Percentiles rank a stretch among this genome's conserved stretches.
These are phyloP conservation scores for Nematolebias whitei DNA, from an alignment of 2,113 vertebrate species.

Conservation along the genomic window DNA sequence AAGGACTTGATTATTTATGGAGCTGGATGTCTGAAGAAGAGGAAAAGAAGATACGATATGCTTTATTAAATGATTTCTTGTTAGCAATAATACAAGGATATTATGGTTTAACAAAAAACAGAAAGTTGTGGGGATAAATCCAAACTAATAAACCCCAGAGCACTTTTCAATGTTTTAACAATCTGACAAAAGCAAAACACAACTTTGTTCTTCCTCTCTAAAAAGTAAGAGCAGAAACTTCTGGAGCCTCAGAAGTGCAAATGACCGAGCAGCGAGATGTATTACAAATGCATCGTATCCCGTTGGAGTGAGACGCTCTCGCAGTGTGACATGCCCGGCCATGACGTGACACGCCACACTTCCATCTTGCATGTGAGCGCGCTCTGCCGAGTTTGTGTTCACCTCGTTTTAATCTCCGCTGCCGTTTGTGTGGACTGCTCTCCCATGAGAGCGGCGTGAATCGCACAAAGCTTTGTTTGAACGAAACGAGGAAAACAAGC, in stretches of 20 bases:
- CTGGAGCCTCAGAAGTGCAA: neutral
- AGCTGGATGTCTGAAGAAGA: slow-evolving; percentile 70
- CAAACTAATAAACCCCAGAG: slow-evolving; percentile 6
- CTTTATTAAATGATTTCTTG: slow-evolving; percentile 70
- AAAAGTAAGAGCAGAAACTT: slow-evolving; percentile 19
- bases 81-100: slow-evolving; percentile 60
- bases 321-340: neutral
- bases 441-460: slow-evolving; percentile 42
- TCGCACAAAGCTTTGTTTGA: slow-evolving; percentile 33
- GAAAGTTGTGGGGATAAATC: neutral
- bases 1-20: slow-evolving; percentile 83
- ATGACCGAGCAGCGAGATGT: neutral
- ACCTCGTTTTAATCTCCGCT: slow-evolving; percentile 57
- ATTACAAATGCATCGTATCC: neutral
- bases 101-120: slow-evolving; percentile 12
- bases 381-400: slow-evolving; percentile 26
- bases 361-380: slow-evolving; percentile 21
- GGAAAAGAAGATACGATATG: slow-evolving; percentile 44
- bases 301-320: neutral
- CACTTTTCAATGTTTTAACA: slow-evolving; percentile 4
- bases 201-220: neutral
- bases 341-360: slow-evolving; percentile 1
- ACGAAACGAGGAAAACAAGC: slow-evolving; percentile 40
- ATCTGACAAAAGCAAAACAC: slow-evolving; percentile 9
- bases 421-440: slow-evolving; percentile 59